These are phyloP conservation scores for Mionectes macconnelli DNA, from an alignment of 2,113 vertebrate genomes.

Conservation along the genomic window DNA sequence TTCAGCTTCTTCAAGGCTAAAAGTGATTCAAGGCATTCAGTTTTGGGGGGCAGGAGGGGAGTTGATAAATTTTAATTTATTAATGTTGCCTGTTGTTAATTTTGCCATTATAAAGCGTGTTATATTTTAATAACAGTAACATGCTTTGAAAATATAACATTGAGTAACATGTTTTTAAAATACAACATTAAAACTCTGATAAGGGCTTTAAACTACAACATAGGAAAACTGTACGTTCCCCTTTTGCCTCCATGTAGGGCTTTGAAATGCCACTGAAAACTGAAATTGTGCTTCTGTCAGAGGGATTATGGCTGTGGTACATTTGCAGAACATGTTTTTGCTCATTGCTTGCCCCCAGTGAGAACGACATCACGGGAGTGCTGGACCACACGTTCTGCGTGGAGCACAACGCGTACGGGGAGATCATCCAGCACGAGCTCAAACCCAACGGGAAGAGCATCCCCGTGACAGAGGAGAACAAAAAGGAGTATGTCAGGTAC, in stretches of 20 bases:
- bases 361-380: slow-evolving; percentile 97
- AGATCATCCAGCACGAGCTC: slow-evolving; percentile 98
- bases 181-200: too few relatives aligned
- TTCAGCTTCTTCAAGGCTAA: background rate
- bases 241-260: background rate
- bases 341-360: slow-evolving; percentile 72
- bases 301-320: background rate
- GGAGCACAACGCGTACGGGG: slow-evolving; percentile 96
- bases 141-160: background rate
- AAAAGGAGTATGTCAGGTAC: slow-evolving; percentile 96
- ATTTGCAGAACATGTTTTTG: background rate
- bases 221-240: background rate
- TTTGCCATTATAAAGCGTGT: background rate
- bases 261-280: background rate
- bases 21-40: background rate
- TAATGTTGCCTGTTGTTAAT: background rate
- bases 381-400: slow-evolving; percentile 99
- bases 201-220: background rate
- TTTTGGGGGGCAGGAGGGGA: rapidly evolving
- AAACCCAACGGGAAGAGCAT: slow-evolving; percentile 98
- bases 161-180: background rate
- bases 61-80: background rate
- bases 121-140: background rate
- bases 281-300: background rate
- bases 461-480: slow-evolving; percentile 93